Evolutionary conservation across 2,113 vertebrate genomes (phyloP).

Genomic region (Thryonomys swinderianus): DNA sequence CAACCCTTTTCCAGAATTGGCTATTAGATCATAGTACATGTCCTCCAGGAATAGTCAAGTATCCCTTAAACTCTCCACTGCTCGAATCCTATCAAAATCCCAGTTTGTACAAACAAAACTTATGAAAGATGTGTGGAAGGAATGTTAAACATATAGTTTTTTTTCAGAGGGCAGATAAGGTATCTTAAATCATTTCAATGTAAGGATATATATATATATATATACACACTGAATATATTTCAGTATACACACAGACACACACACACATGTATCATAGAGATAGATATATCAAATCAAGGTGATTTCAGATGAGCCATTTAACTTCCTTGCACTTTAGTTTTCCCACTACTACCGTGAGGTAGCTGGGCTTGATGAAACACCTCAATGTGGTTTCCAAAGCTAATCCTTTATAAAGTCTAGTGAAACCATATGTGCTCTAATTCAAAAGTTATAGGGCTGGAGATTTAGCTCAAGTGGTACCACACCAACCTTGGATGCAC

Average conservation of each 20-base stretch:
- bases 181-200: not conserved
- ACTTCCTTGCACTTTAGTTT: not conserved
- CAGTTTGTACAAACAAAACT: not conserved
- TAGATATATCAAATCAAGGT: not conserved
- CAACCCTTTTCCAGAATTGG: not conserved
- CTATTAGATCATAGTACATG: not conserved
- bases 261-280: not conserved
- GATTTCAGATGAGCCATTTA: not conserved
- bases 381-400: not conserved
- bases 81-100: conserved; percentile 10
- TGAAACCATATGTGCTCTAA: not conserved
- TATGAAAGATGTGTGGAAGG: not conserved
- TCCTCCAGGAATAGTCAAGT: not conserved
- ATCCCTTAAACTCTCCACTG: not conserved
- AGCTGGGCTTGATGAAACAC: not conserved
- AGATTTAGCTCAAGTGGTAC: too few species aligned
- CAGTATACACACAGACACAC: not conserved
- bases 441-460: not conserved
- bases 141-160: not conserved
- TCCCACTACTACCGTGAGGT: not conserved
- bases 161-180: not conserved
- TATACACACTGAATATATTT: not conserved
- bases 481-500: too few species aligned
- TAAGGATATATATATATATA: not conserved
- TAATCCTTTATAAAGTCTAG: not conserved